Conservation (phyloP, 2,888 invertebrate genomes). For the Microchrysa polita region DNA sequence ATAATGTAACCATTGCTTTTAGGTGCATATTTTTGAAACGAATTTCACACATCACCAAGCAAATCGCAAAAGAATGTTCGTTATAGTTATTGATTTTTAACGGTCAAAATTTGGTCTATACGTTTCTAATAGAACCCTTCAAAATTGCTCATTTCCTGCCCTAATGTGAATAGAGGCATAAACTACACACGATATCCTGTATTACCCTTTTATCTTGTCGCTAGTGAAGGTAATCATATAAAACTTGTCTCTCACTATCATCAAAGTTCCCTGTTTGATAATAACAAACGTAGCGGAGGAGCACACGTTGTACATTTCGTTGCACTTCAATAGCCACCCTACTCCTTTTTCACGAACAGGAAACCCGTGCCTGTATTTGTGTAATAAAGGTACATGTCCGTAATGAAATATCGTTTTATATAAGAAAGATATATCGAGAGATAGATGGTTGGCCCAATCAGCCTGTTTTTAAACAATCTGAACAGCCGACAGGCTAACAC, state of each 20-base stretch:
- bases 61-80: too few relatives aligned
- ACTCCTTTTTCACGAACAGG: constrained; percentile 10
- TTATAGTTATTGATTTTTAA: too few relatives aligned
- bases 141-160: constrained; percentile 27
- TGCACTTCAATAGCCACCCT: constrained; percentile 29
- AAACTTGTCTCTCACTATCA: background rate
- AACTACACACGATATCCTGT: too few relatives aligned
- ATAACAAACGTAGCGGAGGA: background rate
- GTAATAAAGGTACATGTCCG: background rate
- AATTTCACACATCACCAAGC: too few relatives aligned
- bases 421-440: background rate
- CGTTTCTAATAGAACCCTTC: background rate
- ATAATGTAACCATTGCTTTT: too few relatives aligned
- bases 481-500: too few relatives aligned
- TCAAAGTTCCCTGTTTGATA: background rate
- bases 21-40: too few relatives aligned
- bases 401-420: too few relatives aligned
- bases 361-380: background rate
- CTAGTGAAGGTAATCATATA: too few relatives aligned
- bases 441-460: background rate
- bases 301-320: constrained; percentile 23
- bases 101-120: background rate
- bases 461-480: background rate
- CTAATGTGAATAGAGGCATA: background rate
- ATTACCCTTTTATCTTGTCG: too few relatives aligned